Conservation (phyloP, 2,888 invertebrate genomes). For the Eutolmus rufibarbis region DNA sequence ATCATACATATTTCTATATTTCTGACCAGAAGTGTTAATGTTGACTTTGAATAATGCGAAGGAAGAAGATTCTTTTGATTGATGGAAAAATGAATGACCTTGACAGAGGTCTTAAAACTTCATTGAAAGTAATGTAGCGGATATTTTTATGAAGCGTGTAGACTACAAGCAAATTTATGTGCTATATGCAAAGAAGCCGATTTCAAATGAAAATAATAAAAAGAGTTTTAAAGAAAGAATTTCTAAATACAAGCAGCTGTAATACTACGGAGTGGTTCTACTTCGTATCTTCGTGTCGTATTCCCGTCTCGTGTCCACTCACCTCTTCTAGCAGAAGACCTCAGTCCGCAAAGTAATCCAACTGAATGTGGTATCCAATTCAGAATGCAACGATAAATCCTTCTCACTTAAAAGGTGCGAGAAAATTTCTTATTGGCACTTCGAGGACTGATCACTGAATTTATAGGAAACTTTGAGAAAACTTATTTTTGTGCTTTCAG, state of each 20-base stretch:
- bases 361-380: conserved; percentile 13
- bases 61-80: background rate
- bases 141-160: background rate
- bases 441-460: background rate
- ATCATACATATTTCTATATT: too few species aligned
- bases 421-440: background rate
- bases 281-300: background rate
- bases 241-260: background rate
- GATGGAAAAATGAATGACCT: background rate
- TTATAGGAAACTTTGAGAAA: background rate
- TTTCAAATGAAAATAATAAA: background rate
- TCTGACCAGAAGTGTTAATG: background rate
- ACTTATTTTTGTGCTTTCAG: background rate
- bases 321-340: background rate
- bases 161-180: too few species aligned
- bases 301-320: background rate
- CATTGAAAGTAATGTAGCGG: background rate
- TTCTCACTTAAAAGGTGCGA: background rate
- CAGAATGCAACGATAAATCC: conserved; percentile 2
- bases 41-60: background rate
- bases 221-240: background rate
- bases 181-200: background rate
- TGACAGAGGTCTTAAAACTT: background rate
- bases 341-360: conserved; percentile 14
- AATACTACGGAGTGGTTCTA: background rate